Conservation (phyloP, 2,113 vertebrate species). For the Phrynosoma platyrhinos region DNA sequence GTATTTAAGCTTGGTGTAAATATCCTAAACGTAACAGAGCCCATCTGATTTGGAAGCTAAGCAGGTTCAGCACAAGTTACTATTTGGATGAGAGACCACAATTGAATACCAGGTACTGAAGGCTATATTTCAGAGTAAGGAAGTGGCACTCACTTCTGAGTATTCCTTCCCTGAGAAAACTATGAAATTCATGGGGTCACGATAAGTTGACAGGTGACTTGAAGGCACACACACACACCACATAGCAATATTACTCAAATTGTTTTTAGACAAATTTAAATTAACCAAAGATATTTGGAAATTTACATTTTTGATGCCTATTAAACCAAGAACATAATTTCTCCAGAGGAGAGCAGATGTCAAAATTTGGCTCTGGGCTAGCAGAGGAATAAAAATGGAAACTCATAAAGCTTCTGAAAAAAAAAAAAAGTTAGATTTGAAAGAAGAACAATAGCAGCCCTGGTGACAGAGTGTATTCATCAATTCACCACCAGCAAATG, state of each 20-base stretch:
- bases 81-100: no score
- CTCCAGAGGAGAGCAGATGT: not conserved
- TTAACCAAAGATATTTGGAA: not conserved
- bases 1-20: no score
- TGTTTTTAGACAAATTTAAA: not conserved
- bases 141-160: no score
- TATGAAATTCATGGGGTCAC: no score
- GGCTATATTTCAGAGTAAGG: no score
- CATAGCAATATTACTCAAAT: not conserved
- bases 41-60: no score
- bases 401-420: not conserved
- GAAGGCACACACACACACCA: not conserved
- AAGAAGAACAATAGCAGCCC: constrained; percentile 17
- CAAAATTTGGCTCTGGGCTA: not conserved
- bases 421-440: constrained; percentile 43
- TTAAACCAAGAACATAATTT: not conserved
- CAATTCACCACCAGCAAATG: constrained; percentile 62
- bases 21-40: no score
- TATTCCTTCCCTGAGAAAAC: no score
- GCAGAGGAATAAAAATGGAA: not conserved
- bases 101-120: no score
- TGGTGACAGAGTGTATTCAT: constrained; percentile 36
- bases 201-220: no score
- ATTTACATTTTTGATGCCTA: not conserved
- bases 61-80: no score